A percentile compares a stretch with the other conserved stretches of the same genome.
Evolutionary conservation across 2,797 vertebrate species (phyloP).

Genomic region (Sebastes iracundus): DNA sequence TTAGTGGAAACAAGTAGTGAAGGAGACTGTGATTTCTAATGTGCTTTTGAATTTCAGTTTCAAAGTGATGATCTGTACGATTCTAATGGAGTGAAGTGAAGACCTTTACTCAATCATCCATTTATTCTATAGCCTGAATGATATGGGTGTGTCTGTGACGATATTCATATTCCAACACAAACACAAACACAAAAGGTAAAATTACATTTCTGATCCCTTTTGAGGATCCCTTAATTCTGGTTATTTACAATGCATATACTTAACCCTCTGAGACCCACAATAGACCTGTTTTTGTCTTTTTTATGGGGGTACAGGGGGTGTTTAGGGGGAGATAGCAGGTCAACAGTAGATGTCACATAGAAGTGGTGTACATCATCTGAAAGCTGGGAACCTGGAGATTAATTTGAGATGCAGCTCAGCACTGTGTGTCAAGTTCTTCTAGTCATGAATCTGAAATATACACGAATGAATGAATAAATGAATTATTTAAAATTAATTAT

Average conservation of each 20-base stretch:
- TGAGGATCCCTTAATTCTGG: background rate
- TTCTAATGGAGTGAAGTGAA: background rate
- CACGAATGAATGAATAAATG: too few species aligned
- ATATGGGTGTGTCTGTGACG: background rate
- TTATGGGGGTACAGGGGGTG: fast-evolving
- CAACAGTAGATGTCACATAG: too few species aligned
- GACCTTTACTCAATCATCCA: background rate
- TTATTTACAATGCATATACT: too few species aligned
- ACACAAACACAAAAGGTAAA: background rate
- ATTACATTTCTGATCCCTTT: background rate
- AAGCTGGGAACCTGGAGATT: fast-evolving
- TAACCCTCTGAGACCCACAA: too few species aligned
- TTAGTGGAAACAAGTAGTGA: background rate
- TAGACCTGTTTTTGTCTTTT: too few species aligned
- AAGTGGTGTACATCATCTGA: too few species aligned
- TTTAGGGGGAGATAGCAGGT: too few species aligned
- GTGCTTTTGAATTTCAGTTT: background rate
- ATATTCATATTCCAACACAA: background rate
- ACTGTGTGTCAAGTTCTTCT: too few species aligned
- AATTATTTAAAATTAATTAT: too few species aligned
- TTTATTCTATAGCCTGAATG: background rate
- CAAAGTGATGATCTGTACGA: background rate
- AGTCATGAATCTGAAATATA: too few species aligned
- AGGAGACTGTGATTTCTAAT: background rate
- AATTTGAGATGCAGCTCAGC: too few species aligned